These are phyloP conservation scores for Luperina testacea DNA, from an alignment of 2,888 invertebrate species.

Conservation along the genomic window DNA sequence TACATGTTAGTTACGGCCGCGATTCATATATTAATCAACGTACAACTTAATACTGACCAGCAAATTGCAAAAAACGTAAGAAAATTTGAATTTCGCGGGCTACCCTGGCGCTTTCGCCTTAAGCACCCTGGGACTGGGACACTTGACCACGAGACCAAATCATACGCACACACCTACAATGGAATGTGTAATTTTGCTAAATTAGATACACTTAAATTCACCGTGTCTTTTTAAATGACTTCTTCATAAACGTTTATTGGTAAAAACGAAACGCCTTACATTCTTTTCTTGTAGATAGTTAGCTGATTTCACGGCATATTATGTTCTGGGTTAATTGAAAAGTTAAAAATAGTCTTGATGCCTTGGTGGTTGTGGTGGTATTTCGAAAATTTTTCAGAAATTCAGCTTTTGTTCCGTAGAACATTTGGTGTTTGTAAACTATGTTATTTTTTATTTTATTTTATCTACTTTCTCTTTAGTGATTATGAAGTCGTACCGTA, in stretches of 20 bases:
- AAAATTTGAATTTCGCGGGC: no score
- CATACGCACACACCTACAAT: neutral
- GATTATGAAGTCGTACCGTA: neutral
- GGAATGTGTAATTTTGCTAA: conserved; percentile 3
- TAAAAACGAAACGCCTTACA: conserved; percentile 13
- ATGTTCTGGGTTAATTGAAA: conserved; percentile 6
- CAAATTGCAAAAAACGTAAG: no score
- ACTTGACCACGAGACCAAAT: neutral
- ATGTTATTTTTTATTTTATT: neutral
- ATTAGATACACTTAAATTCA: conserved; percentile 44
- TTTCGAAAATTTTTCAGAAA: neutral
- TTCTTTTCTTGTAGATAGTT: conserved; percentile 22
- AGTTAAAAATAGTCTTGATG: neutral
- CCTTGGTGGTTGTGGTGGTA: no score
- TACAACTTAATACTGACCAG: no score
- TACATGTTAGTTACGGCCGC: no score
- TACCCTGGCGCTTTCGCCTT: no score
- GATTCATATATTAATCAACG: no score
- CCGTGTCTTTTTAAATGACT: conserved; percentile 45
- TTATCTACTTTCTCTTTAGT: neutral
- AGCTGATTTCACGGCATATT: conserved; percentile 40
- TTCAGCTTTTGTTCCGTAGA: neutral
- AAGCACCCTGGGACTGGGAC: neutral
- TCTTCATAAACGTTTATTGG: conserved; percentile 16
- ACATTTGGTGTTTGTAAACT: neutral